A percentile compares a stretch with the other conserved stretches of the same genome.
Conservation (phyloP, 2,888 invertebrate species). For the Belgica antarctica region DNA sequence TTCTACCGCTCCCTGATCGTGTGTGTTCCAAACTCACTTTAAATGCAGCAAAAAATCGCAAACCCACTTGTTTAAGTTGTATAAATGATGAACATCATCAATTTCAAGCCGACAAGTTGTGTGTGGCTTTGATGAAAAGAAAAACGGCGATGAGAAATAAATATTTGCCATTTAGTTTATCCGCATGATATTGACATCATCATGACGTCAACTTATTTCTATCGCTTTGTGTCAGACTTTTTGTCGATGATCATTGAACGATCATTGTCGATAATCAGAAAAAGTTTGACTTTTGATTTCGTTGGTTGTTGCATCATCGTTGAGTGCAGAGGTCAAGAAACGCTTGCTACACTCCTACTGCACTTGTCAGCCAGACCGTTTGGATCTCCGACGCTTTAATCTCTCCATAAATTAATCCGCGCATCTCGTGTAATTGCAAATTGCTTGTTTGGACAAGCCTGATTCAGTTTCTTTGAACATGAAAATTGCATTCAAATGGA, state of each 20-base stretch:
- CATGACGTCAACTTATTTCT: constrained; percentile 5
- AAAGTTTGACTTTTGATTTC: not conserved
- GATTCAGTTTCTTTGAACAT: not conserved
- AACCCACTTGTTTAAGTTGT: not conserved
- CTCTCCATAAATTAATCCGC: constrained; percentile 25
- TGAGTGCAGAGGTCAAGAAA: not conserved
- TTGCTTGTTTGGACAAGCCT: constrained; percentile 24
- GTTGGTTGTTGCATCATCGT: not conserved
- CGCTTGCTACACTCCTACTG: constrained; percentile 5
- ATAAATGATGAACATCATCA: not conserved
- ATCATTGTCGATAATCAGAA: no score
- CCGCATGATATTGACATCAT: not conserved
- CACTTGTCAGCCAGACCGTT: not conserved
- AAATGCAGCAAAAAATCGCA: not conserved
- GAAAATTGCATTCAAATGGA: not conserved
- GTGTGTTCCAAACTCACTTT: not conserved
- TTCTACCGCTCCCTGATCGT: no score
- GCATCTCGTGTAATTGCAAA: not conserved
- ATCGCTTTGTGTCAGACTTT: no score
- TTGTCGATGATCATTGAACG: no score
- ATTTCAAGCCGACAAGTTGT: not conserved
- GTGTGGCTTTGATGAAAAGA: constrained; percentile 1
- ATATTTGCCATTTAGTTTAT: not conserved
- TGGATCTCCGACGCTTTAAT: not conserved
- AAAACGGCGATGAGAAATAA: not conserved